Percentiles rank a stretch among this genome's conserved stretches.
Evolutionary conservation across 2,113 vertebrate genomes (phyloP).

Genomic region (Datnioides undecimradiatus): DNA sequence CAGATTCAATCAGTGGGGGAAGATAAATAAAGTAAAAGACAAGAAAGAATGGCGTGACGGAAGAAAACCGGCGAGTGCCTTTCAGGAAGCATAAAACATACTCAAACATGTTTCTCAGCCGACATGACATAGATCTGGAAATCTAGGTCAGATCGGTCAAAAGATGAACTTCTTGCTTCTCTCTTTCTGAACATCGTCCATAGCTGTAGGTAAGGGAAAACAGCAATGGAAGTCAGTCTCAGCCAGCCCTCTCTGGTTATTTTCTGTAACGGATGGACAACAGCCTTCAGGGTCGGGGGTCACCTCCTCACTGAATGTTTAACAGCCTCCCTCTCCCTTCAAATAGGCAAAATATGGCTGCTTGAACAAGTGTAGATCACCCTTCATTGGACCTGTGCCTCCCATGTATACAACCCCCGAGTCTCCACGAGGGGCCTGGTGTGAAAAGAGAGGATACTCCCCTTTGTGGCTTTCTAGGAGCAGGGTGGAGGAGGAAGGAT

Average conservation of each 20-base stretch:
- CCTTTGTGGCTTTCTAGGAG: slow-evolving; percentile 57
- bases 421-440: slow-evolving; percentile 19
- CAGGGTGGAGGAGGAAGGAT: slow-evolving; percentile 61
- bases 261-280: slow-evolving; percentile 66
- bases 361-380: slow-evolving; percentile 80
- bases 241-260: slow-evolving; percentile 57
- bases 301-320: slow-evolving; percentile 75
- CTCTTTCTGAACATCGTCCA: neutral
- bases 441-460: slow-evolving; percentile 55
- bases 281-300: slow-evolving; percentile 75
- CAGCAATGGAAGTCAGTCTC: slow-evolving; percentile 7
- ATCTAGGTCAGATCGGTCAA: neutral
- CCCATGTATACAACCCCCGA: slow-evolving; percentile 64
- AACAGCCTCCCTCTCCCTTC: slow-evolving; percentile 74
- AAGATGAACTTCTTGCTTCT: neutral
- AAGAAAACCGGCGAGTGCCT: neutral
- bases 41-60: neutral
- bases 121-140: neutral
- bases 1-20: neutral
- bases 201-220: neutral
- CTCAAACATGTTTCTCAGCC: neutral
- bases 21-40: neutral
- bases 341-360: slow-evolving; percentile 78
- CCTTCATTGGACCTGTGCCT: slow-evolving; percentile 58
- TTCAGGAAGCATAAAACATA: neutral